Evolutionary conservation across 2,888 invertebrate genomes (phyloP).

Genomic region (Tetranychus piercei): DNA sequence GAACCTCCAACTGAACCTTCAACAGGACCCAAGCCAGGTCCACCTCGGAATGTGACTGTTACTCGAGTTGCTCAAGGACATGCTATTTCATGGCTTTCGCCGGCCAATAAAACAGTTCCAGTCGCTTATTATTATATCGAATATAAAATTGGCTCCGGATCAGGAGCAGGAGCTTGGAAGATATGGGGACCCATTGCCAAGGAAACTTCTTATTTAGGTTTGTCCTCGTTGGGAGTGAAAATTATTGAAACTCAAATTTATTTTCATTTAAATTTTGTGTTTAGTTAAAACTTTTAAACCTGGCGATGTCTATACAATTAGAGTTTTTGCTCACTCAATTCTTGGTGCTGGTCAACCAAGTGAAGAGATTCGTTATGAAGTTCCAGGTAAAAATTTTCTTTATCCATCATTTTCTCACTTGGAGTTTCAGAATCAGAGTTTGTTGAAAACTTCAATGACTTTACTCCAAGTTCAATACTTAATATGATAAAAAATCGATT

Average conservation of each 20-base stretch:
- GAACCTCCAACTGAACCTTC: conserved; percentile 17
- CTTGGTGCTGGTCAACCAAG: conserved; percentile 61
- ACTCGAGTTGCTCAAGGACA: conserved; percentile 74
- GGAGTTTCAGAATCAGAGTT: too few relatives aligned
- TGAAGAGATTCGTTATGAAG: conserved; percentile 53
- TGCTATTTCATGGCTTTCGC: conserved; percentile 69
- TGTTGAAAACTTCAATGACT: too few relatives aligned
- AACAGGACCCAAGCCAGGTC: conserved; percentile 72
- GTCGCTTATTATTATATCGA: conserved; percentile 77
- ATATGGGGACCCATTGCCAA: conserved; percentile 32
- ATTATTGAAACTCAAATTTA: neutral
- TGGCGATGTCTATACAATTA: conserved; percentile 39
- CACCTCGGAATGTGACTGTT: conserved; percentile 73
- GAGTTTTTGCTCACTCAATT: conserved; percentile 68
- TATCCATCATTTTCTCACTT: neutral
- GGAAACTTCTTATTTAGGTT: conserved; percentile 69
- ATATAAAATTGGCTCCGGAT: conserved; percentile 52
- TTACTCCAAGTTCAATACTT: too few relatives aligned
- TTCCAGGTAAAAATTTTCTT: conserved; percentile 11
- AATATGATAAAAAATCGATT: too few relatives aligned
- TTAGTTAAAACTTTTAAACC: conserved; percentile 13
- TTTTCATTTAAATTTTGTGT: conserved; percentile 22
- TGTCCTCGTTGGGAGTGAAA: conserved; percentile 26
- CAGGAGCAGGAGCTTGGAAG: conserved; percentile 22
- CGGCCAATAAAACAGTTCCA: conserved; percentile 46